Conservation (phyloP, 2,113 vertebrate genomes). For the Isurus oxyrinchus region DNA sequence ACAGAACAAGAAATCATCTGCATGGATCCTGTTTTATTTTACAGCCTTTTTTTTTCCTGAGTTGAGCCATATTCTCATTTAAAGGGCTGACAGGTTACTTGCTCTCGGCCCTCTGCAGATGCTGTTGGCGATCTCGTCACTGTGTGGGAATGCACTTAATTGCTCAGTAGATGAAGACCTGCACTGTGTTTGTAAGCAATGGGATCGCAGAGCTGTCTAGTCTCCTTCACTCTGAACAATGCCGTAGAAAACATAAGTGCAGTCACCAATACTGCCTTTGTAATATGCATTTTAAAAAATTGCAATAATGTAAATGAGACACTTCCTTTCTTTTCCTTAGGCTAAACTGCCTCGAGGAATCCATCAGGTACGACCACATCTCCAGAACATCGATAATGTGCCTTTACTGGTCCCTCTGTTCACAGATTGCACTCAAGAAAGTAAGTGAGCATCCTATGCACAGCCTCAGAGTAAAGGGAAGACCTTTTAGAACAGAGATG, state of each 20-base stretch:
- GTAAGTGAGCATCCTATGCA: conserved; percentile 57
- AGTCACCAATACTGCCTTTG: background rate
- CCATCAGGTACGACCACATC: conserved; percentile 92
- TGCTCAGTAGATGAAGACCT: background rate
- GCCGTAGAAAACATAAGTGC: background rate
- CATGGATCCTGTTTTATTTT: background rate
- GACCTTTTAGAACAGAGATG: too few relatives aligned
- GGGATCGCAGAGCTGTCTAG: too few relatives aligned
- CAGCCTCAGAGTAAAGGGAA: too few relatives aligned
- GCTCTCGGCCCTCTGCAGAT: background rate
- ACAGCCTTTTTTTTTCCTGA: background rate
- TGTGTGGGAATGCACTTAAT: background rate
- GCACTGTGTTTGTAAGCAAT: background rate
- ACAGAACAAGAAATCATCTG: background rate
- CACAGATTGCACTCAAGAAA: conserved; percentile 95
- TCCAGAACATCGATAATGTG: conserved; percentile 97
- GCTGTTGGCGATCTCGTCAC: background rate
- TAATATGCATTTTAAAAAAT: background rate
- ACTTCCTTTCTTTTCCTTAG: conserved; percentile 52
- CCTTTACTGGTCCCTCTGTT: conserved; percentile 94
- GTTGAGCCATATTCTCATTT: background rate
- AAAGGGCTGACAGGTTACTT: background rate
- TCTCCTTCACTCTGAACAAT: background rate
- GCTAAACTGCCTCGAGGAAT: conserved; percentile 96
- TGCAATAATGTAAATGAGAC: background rate